Conservation (phyloP, 2,888 invertebrate genomes). For the Sipha maydis region DNA sequence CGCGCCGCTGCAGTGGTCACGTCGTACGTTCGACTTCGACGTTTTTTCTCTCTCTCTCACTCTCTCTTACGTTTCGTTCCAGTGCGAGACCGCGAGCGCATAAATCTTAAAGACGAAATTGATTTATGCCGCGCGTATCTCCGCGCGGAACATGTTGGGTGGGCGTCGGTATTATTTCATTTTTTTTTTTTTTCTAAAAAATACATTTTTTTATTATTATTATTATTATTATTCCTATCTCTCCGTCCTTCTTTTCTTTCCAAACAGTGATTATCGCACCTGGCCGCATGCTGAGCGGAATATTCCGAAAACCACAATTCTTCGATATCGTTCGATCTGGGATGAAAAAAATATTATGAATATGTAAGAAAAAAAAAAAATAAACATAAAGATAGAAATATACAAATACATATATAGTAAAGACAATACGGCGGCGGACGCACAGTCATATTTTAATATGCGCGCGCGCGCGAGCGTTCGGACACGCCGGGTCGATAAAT, state of each 20-base stretch:
- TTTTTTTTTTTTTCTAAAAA: slow-evolving; percentile 23
- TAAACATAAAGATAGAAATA: not conserved
- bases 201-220: not conserved
- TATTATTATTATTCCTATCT: no score
- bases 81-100: slow-evolving; percentile 7
- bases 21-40: slow-evolving; percentile 51
- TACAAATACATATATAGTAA: slow-evolving; percentile 3
- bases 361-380: not conserved
- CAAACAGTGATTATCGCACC: slow-evolving; percentile 61
- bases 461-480: slow-evolving; percentile 46
- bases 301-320: slow-evolving; percentile 60
- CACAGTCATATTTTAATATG: slow-evolving; percentile 56
- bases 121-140: slow-evolving; percentile 52
- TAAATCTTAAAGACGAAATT: slow-evolving; percentile 58
- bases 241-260: not conserved
- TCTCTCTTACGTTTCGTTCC: not conserved
- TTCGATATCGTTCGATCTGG: slow-evolving; percentile 61
- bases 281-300: slow-evolving; percentile 60
- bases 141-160: slow-evolving; percentile 56
- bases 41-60: not conserved
- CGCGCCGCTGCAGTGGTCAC: not conserved
- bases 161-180: slow-evolving; percentile 49
- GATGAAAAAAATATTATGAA: slow-evolving; percentile 23
- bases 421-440: slow-evolving; percentile 52
- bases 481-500: slow-evolving; percentile 61